phyloP scores from a whole-genome alignment of 2,888 invertebrate genomes.

The Apodemia mormo region DNA sequence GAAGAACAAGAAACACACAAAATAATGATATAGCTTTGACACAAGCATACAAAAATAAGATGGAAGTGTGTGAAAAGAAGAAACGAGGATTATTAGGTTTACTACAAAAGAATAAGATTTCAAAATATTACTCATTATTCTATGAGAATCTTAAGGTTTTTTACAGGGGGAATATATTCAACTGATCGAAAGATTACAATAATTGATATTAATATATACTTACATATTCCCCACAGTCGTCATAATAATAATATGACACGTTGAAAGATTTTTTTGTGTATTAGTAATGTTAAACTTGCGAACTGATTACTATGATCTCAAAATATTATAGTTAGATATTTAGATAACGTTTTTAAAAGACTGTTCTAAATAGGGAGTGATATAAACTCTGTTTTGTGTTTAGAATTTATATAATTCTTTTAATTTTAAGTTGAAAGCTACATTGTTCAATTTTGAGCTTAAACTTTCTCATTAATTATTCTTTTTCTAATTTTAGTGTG shows the following conservation, averaged over 20 bases:
- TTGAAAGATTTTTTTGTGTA: neutral
- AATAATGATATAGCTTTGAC: neutral
- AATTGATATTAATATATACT: neutral
- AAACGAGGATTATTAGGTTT: slow-evolving; percentile 3
- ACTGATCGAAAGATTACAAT: neutral
- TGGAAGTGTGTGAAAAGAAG: neutral
- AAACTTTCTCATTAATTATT: too few species aligned
- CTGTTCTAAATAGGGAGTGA: neutral
- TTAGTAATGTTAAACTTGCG: too few species aligned
- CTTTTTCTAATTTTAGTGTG: neutral
- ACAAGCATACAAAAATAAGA: slow-evolving; percentile 5
- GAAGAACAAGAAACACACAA: neutral
- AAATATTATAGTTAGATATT: neutral
- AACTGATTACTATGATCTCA: neutral
- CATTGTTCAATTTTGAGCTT: too few species aligned
- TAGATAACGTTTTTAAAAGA: neutral
- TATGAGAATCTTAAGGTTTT: neutral
- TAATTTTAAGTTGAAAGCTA: neutral
- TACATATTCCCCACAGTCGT: neutral
- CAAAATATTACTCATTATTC: neutral
- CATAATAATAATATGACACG: neutral
- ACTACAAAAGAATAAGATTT: neutral
- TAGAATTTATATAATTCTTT: neutral
- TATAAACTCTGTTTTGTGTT: neutral
- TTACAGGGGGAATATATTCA: neutral